Evolutionary conservation across 2,888 invertebrate genomes (phyloP).

Genomic region (Drosophila aldrichi): DNA sequence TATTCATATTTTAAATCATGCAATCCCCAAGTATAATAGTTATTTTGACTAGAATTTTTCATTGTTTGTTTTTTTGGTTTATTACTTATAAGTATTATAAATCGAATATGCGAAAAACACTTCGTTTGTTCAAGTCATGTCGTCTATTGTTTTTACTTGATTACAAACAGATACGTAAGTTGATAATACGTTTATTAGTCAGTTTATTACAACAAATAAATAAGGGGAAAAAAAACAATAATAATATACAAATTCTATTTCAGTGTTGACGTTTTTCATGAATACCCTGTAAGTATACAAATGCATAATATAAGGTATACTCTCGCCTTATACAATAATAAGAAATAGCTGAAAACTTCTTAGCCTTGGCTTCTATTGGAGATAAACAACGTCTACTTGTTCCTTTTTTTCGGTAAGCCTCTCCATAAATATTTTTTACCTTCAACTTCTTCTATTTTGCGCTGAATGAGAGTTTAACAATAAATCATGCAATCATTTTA

Average conservation of each 20-base stretch:
- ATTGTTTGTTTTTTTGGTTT: background rate
- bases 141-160: background rate
- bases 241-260: background rate
- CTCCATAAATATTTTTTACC: no score
- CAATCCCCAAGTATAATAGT: no score
- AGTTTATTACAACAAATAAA: background rate
- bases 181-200: background rate
- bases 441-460: no score
- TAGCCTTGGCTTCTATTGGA: no score
- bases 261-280: background rate
- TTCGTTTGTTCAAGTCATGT: background rate
- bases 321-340: background rate
- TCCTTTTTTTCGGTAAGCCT: no score
- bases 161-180: background rate
- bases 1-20: no score
- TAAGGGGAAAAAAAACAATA: background rate
- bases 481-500: no score
- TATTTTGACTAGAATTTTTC: no score
- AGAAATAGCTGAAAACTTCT: background rate
- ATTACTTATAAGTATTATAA: background rate
- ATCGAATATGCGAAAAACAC: background rate
- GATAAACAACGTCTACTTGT: no score
- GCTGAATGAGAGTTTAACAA: no score
- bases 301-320: background rate
- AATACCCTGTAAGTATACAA: background rate